Conservation (phyloP, 2,797 vertebrate genomes). For the Eulemur coronatus region DNA sequence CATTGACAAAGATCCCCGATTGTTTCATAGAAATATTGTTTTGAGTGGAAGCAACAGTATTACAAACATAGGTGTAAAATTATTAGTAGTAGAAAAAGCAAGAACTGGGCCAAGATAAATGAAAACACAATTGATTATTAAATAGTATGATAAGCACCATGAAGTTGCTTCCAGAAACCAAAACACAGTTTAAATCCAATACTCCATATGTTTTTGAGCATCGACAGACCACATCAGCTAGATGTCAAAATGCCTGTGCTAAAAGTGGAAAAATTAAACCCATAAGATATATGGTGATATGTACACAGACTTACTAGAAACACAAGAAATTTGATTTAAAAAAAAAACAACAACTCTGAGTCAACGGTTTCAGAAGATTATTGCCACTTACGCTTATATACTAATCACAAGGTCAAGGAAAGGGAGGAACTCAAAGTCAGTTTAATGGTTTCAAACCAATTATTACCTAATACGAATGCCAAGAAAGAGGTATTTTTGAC, state of each 20-base stretch:
- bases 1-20: not conserved
- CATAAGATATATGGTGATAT: not conserved
- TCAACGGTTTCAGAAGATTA: constrained; percentile 28
- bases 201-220: not conserved
- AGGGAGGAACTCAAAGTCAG: not conserved
- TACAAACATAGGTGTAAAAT: not conserved
- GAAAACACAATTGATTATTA: not conserved
- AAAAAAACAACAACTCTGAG: not conserved
- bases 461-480: not conserved
- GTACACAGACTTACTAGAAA: not conserved
- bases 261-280: not conserved
- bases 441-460: not conserved
- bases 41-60: not conserved
- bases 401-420: not conserved
- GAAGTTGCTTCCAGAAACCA: constrained; percentile 22
- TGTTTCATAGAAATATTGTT: not conserved
- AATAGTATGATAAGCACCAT: not conserved
- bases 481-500: not conserved
- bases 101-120: constrained; percentile 7
- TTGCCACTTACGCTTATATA: not conserved
- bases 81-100: not conserved
- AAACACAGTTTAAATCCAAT: constrained; percentile 1
- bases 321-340: not conserved
- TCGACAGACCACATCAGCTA: not conserved
- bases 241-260: not conserved